Evolutionary conservation across 2,113 vertebrate genomes (phyloP), one percentile per base, ranked within the genome.

Genomic region (Dicerorhinus sumatrensis): DNA sequence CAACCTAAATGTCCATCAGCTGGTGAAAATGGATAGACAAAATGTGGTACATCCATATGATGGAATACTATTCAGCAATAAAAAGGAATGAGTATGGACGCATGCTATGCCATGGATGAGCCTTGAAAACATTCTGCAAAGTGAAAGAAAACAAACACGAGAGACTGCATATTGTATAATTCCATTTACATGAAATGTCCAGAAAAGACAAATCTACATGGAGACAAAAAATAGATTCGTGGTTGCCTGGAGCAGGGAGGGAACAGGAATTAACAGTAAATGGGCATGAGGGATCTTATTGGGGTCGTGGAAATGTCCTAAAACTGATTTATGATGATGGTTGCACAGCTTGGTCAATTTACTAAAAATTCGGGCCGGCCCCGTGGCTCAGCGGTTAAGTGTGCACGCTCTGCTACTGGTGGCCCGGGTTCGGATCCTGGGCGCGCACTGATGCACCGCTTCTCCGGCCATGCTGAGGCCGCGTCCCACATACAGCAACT

Each of bases 251-350:
- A 2, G 6, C 27, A 72, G 5, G 23, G 36, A 33, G 29, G 46
- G 67, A 79, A 18, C 3, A 25, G 18, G 39, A 77, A 72, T 42
- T 62, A 67, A 42, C 36, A 58, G 67, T 29, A 3, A 36, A 54
- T 9, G 20, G 33, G n/a, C 1, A 0, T 18, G 29, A 84, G 60
- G 14, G 3, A n/a, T 46, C 29, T 70, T 33, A 48, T 0, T 54
- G 13, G 13, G 16, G 42, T 56, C 20, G 62, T 18, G 5, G 63
- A 58, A 72, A 36, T 27, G 6, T 36, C 58, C 58, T 39, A 67
- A 6, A 67, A 58, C 27, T 29, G 65, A 73, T 21, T 36, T 25
- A 58, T 60, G 46, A 3, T 60, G 31, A 60, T 0, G 14, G 36
- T 31, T 5, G 14, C 14, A 10, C 80, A 58, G 1, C 36, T 33